Evolutionary conservation across 2,797 vertebrate species (phyloP).

Genomic region (Monodelphis domestica): DNA sequence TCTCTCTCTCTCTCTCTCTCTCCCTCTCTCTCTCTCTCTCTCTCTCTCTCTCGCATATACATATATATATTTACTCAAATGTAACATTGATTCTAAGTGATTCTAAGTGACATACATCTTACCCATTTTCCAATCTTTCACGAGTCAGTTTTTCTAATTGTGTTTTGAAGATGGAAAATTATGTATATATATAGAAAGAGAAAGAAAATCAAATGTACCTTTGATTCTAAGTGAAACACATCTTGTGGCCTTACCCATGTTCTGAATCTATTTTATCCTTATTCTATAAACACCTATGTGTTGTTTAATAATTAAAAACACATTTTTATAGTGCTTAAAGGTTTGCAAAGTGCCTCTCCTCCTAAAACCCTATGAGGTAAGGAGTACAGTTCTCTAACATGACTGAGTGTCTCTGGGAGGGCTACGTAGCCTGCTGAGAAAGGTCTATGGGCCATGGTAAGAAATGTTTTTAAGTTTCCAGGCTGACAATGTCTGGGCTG

Average conservation of each 20-base stretch:
- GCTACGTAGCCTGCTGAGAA: background rate
- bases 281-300: background rate
- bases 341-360: background rate
- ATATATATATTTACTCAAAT: too few relatives aligned
- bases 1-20: too few relatives aligned
- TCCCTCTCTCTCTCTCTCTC: too few relatives aligned
- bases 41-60: too few relatives aligned
- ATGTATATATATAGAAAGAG: too few relatives aligned
- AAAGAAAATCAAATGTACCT: background rate
- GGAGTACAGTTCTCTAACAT: constrained; percentile 1
- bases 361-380: background rate
- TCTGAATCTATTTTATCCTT: background rate
- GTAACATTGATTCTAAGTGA: too few relatives aligned
- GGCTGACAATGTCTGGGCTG: background rate
- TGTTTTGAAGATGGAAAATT: constrained; percentile 15
- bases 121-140: background rate
- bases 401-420: background rate
- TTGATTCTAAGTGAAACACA: background rate
- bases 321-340: background rate
- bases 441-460: background rate
- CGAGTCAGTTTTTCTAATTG: constrained; percentile 30
- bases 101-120: too few relatives aligned
- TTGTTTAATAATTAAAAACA: constrained; percentile 6
- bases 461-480: background rate
- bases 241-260: background rate